phyloP scores from a whole-genome alignment of 53 echinoderm and acorn worm species.

The Temnopleurus reevesii region DNA sequence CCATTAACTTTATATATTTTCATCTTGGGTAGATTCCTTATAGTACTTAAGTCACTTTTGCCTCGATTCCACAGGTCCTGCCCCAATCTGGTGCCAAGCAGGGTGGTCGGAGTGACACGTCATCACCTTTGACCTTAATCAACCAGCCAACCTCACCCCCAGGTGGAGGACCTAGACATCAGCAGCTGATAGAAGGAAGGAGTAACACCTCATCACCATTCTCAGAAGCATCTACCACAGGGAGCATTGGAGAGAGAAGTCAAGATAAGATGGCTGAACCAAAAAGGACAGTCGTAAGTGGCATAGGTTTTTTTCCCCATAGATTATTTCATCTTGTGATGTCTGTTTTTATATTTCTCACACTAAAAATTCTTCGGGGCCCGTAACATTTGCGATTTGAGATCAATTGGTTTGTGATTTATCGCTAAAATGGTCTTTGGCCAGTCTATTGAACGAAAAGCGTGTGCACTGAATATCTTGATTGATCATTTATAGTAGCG shows the following conservation, averaged over 20 bases:
- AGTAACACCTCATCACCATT: constrained; percentile 6
- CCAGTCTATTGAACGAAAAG: too few species aligned
- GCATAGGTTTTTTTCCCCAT: too few species aligned
- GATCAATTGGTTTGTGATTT: too few species aligned
- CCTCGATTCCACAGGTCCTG: neutral
- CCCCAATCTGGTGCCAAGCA: neutral
- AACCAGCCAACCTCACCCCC: neutral
- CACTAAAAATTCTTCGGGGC: too few species aligned
- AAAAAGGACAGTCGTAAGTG: constrained; percentile 30
- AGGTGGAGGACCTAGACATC: neutral
- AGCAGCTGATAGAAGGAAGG: constrained; percentile 3
- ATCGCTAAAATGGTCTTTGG: too few species aligned
- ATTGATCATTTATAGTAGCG: too few species aligned
- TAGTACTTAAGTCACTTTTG: neutral
- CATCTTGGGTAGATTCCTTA: too few species aligned
- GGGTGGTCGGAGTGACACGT: neutral
- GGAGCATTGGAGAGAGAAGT: neutral
- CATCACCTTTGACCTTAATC: constrained; percentile 26
- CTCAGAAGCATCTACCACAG: neutral
- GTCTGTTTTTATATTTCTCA: too few species aligned
- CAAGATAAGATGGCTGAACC: constrained; percentile 38
- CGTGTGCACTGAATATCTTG: too few species aligned
- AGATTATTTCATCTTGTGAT: too few species aligned
- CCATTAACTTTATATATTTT: too few species aligned
- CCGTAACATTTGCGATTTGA: too few species aligned